Base-by-base conservation (phyloP, 2,888 invertebrate genomes). In the Corbicula japonica region DNA sequence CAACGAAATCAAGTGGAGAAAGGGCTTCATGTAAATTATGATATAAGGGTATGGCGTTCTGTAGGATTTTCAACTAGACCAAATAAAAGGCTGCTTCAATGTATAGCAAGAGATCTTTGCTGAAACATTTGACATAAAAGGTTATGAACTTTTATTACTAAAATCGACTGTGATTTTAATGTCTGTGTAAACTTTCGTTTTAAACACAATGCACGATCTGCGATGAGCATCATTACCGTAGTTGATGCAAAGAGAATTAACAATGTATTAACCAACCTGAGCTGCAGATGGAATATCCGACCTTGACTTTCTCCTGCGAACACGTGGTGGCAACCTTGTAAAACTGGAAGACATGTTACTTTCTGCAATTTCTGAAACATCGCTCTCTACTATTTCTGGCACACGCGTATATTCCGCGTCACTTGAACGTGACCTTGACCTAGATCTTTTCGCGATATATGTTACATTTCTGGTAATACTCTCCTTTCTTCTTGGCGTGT, bases 341-440 rank as follows among this genome's bases (percentile, higher is more conserved):
- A 32, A 21, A 4, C 21, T 62, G 30, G 62, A 62, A 41, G 41
- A 21, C 15, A 26, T n/a, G 21, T 73, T 72, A 21, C 32, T 44
- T 21, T 83, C 83, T 1, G 76, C 23, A 10, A 12, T 23, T 52
- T 83, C 83, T 10, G 83, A 79, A 23, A 83, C 83, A 23, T 73
- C 76, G 15, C 32, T 44, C 18, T 83, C 83, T 1, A 79, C 23
- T 10, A 12, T 23, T 52, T 83, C 83, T 10, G 83, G 83, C 26
- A 83, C 83, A 23, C 69, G 62, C 1, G 72, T 48, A 38, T 71
- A 80, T 46, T 83, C 83, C 30, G 60, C 54, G 41, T 80, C 83
- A 63, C 83, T 83, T 1, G 66, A 50, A 1, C 71, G 71, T 23
- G 83, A 83, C 18, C 73, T 48, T 52, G 79, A 78, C 68, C 74